These are phyloP conservation scores for Rhyzopertha dominica DNA, from an alignment of 1,140 invertebrate genomes.

Conservation along the genomic window DNA sequence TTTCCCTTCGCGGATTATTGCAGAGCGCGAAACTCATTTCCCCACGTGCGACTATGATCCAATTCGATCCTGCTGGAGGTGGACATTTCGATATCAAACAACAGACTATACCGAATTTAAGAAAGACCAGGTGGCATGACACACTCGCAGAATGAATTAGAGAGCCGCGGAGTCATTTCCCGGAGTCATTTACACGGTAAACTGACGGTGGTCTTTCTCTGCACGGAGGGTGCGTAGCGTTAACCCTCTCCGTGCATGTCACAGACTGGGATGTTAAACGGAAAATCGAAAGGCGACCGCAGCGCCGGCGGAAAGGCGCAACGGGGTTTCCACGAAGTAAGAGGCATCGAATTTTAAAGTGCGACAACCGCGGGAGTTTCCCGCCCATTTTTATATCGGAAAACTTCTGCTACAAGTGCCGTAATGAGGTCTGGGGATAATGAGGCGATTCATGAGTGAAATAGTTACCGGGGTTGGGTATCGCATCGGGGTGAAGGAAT, in stretches of 20 bases:
- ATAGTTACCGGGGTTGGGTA: too few species aligned
- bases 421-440: too few species aligned
- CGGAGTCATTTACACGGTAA: not conserved
- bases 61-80: not conserved
- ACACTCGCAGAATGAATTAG: not conserved
- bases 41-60: not conserved
- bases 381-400: too few species aligned
- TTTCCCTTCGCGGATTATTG: constrained; percentile 10
- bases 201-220: not conserved
- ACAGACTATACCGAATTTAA: not conserved
- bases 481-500: too few species aligned
- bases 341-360: constrained; percentile 18
- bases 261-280: constrained; percentile 9
- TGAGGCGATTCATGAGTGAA: too few species aligned
- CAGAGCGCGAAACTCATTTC: not conserved
- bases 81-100: not conserved
- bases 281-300: constrained; percentile 20
- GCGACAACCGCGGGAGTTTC: constrained; percentile 17
- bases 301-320: constrained; percentile 18
- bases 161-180: not conserved
- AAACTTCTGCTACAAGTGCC: too few species aligned
- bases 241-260: constrained; percentile 5
- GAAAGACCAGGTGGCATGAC: not conserved
- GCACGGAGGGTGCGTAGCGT: not conserved
- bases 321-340: constrained; percentile 14